Conservation (phyloP, 2,113 vertebrate genomes). For the Synodontis membranacea region DNA sequence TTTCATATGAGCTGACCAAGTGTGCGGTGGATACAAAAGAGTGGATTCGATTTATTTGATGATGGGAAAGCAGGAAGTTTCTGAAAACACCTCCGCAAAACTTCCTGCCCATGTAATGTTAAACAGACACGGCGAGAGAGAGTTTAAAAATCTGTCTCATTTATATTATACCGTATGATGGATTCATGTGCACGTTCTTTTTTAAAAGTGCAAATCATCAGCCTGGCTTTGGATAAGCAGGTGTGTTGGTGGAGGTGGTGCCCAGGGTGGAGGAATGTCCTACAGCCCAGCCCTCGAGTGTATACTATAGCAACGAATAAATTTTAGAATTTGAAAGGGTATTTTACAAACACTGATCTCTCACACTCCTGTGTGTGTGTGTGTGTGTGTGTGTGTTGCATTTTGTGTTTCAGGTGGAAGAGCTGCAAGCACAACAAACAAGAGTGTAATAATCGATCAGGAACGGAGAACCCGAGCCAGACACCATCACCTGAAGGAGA, state of each 20-base stretch:
- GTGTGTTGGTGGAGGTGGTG: too few species aligned
- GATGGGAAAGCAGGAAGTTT: not conserved
- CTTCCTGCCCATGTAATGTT: not conserved
- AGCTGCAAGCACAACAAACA: constrained; percentile 97
- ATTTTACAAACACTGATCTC: too few species aligned
- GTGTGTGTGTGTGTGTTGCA: constrained; percentile 6
- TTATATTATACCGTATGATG: not conserved
- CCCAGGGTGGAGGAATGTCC: too few species aligned
- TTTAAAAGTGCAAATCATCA: too few species aligned
- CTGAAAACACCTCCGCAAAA: not conserved
- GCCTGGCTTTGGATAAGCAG: too few species aligned
- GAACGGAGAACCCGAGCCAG: constrained; percentile 87
- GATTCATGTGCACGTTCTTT: not conserved
- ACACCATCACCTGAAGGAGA: constrained; percentile 91
- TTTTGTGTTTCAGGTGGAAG: constrained; percentile 82
- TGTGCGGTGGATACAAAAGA: not conserved
- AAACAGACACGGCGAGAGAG: not conserved
- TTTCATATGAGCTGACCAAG: not conserved
- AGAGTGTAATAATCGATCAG: constrained; percentile 80
- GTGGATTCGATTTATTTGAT: not conserved
- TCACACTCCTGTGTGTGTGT: constrained; percentile 4
- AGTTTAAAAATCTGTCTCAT: not conserved
- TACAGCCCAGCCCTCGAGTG: too few species aligned
- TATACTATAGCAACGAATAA: too few species aligned
- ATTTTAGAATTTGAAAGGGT: too few species aligned